phyloP scores from a whole-genome alignment of 1,140 invertebrate species.

The Pomacea maculata region DNA sequence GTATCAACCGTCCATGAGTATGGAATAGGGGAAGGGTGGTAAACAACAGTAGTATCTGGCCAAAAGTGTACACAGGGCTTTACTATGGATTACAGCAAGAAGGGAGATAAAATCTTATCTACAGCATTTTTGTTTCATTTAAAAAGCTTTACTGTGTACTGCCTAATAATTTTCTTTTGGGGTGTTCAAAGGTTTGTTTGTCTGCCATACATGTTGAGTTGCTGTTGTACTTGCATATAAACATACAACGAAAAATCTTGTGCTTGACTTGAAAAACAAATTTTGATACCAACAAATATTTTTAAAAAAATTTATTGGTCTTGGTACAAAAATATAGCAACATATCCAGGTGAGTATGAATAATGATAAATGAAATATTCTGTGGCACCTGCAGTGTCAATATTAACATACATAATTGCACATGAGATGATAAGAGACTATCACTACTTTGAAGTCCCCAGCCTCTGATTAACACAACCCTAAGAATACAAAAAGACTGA shows the following conservation, averaged over 20 bases:
- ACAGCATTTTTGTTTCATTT: no score
- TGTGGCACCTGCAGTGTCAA: conserved; percentile 1
- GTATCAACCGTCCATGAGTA: no score
- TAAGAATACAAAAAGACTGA: not conserved
- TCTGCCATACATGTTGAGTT: conserved; percentile 6
- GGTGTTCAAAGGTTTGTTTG: not conserved
- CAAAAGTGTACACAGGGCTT: no score
- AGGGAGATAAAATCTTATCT: no score
- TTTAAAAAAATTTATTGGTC: conserved; percentile 30
- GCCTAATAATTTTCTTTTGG: not conserved
- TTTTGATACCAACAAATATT: not conserved
- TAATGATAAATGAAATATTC: conserved; percentile 9
- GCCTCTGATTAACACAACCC: not conserved
- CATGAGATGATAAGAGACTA: not conserved
- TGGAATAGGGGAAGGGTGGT: no score
- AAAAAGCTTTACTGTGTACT: no score
- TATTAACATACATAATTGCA: not conserved
- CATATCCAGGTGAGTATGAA: conserved; percentile 15
- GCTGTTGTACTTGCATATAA: not conserved
- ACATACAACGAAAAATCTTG: not conserved
- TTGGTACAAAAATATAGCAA: conserved; percentile 30
- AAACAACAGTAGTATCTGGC: no score
- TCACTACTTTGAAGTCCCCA: no score
- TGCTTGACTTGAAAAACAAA: not conserved
- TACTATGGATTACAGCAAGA: no score